phyloP scores from a whole-genome alignment of 2,888 invertebrate species.

The Tenthredo distinguenda region DNA sequence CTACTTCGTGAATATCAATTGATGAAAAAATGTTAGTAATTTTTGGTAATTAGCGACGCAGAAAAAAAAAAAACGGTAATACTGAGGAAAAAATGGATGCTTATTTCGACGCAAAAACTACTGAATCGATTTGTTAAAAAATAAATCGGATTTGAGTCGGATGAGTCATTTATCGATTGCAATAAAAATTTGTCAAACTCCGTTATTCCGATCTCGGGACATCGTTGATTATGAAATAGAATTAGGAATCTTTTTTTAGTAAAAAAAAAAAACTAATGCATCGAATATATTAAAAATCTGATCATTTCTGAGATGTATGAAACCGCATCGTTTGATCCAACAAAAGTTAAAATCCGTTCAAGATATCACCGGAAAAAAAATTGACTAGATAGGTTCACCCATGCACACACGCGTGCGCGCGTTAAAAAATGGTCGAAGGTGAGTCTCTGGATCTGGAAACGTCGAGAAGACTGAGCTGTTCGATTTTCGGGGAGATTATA shows the following conservation, averaged over 20 bases:
- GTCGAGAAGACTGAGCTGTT: not conserved
- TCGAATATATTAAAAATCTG: not conserved
- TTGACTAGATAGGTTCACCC: too few species aligned
- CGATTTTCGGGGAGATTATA: too few species aligned
- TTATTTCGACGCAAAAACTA: not conserved
- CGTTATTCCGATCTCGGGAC: too few species aligned
- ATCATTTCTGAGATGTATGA: not conserved
- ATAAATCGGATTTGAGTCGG: not conserved
- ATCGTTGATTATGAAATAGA: too few species aligned
- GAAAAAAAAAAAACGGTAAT: too few species aligned
- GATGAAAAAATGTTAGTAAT: too few species aligned
- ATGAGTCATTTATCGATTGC: not conserved
- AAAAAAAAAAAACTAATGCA: too few species aligned
- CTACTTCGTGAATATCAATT: too few species aligned
- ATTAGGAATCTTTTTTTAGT: too few species aligned
- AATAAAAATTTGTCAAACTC: too few species aligned
- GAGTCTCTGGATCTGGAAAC: not conserved
- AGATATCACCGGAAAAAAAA: not conserved
- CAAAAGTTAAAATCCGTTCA: not conserved
- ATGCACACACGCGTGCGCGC: not conserved
- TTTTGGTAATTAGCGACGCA: too few species aligned
- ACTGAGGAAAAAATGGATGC: too few species aligned
- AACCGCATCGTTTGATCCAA: not conserved
- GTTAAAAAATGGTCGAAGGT: not conserved
- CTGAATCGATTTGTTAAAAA: not conserved